These are phyloP conservation scores for Callimorpha dominula DNA, from an alignment of 2,888 invertebrate species.

Conservation along the genomic window DNA sequence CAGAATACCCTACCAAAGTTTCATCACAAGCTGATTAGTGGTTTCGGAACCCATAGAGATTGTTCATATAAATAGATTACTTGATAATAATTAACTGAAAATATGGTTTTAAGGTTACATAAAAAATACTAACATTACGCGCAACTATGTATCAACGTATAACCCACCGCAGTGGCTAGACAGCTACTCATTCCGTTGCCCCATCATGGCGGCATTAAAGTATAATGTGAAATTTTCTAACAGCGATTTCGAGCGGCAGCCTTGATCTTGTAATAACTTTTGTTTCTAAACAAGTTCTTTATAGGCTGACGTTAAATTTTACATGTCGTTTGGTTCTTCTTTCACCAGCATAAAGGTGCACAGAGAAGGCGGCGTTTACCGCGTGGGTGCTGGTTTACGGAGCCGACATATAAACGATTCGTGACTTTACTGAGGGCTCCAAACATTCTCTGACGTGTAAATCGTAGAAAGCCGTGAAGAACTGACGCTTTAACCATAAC, in stretches of 20 bases:
- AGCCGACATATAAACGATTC: constrained; percentile 47
- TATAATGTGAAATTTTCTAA: constrained; percentile 15
- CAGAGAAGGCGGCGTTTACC: constrained; percentile 33
- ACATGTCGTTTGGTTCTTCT: constrained; percentile 29
- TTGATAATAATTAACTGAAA: too few relatives aligned
- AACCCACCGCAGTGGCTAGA: background rate
- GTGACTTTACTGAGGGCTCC: constrained; percentile 44
- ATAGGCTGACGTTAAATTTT: constrained; percentile 20
- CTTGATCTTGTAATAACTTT: constrained; percentile 20
- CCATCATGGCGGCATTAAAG: background rate
- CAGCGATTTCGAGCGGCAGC: constrained; percentile 8
- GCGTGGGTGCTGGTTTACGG: constrained; percentile 53
- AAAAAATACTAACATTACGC: too few relatives aligned
- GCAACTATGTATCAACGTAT: too few relatives aligned
- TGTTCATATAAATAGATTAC: too few relatives aligned
- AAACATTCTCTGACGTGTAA: background rate
- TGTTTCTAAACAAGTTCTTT: constrained; percentile 29
- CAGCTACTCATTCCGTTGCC: background rate
- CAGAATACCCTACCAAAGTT: too few relatives aligned
- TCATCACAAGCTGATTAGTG: too few relatives aligned
- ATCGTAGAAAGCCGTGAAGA: background rate
- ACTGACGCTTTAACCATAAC: background rate
- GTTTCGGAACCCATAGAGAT: too few relatives aligned
- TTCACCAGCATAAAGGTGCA: constrained; percentile 40
- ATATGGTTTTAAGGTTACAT: too few relatives aligned